phyloP scores from a whole-genome alignment of 2,113 vertebrate species.

The Platichthys flesus region DNA sequence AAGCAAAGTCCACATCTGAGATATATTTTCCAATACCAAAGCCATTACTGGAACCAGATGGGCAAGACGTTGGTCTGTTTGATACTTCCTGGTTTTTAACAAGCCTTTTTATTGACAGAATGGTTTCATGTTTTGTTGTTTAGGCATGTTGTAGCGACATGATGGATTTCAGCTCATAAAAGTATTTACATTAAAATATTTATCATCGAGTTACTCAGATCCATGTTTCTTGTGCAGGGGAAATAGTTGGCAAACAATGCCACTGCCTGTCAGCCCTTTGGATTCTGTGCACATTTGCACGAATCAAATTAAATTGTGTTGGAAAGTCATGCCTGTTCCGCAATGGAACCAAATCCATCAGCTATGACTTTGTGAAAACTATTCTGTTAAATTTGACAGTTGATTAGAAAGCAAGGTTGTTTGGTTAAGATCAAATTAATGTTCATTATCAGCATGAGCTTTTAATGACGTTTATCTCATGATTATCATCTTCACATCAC shows the following conservation, averaged over 20 bases:
- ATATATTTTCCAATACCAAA: conserved; percentile 72
- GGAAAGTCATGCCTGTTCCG: conserved; percentile 20
- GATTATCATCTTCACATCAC: conserved; percentile 49
- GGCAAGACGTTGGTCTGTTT: conserved; percentile 53
- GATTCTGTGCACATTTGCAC: conserved; percentile 6
- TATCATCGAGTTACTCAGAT: conserved; percentile 8
- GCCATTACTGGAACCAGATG: conserved; percentile 77
- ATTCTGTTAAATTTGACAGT: conserved; percentile 19
- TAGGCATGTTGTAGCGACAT: conserved; percentile 48
- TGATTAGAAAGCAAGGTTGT: conserved; percentile 23
- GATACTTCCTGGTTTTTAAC: conserved; percentile 71
- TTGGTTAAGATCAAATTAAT: conserved; percentile 39
- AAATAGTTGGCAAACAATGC: conserved; percentile 6
- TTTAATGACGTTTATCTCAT: conserved; percentile 51
- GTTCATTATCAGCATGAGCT: conserved; percentile 23
- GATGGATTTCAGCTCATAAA: conserved; percentile 40
- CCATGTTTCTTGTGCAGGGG: conserved; percentile 16
- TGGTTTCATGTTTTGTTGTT: conserved; percentile 63
- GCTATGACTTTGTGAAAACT: conserved; percentile 24
- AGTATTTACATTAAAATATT: conserved; percentile 34
- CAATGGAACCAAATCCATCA: conserved; percentile 13
- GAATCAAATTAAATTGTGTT: conserved; percentile 9
- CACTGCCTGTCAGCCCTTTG: not conserved
- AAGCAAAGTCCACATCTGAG: conserved; percentile 77
- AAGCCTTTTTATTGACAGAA: conserved; percentile 65